These are phyloP conservation scores for Agelas oroides DNA, from an alignment of 37 sponge, comb jelly and placozoan genomes.

Conservation along the genomic window DNA sequence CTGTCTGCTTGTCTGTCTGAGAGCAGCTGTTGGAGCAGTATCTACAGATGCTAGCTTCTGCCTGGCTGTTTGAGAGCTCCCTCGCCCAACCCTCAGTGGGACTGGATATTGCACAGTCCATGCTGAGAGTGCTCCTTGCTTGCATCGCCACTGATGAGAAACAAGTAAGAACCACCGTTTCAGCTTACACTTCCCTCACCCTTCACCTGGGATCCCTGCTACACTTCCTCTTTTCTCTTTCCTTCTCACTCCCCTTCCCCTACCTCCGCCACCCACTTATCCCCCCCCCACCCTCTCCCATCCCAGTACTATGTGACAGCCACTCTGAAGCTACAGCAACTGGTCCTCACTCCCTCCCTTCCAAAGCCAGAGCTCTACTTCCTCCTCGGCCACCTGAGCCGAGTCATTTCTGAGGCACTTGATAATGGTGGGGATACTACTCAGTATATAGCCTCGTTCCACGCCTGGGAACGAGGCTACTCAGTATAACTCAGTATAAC, in stretches of 20 bases:
- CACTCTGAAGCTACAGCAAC: constrained; percentile 31
- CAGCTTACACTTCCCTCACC: not conserved
- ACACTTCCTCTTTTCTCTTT: constrained; percentile 37
- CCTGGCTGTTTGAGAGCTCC: constrained; percentile 31
- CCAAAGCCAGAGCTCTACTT: constrained; percentile 15
- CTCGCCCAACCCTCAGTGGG: not conserved
- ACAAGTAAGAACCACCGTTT: constrained; percentile 30
- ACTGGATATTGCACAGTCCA: constrained; percentile 16
- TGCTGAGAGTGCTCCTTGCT: constrained; percentile 59
- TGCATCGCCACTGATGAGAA: constrained; percentile 47
- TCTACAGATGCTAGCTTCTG: constrained; percentile 32
- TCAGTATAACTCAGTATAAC: not conserved
- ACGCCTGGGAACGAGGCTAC: too few relatives aligned
- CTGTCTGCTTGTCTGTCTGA: too few relatives aligned
- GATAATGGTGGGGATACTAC: not conserved
- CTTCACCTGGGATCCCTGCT: constrained; percentile 6
- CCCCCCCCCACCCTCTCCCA: constrained; percentile 20
- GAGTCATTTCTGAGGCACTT: not conserved
- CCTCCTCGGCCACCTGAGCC: constrained; percentile 29
- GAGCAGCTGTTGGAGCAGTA: constrained; percentile 62
- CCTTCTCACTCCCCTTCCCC: constrained; percentile 35
- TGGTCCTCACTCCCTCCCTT: not conserved
- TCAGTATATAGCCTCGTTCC: too few relatives aligned
- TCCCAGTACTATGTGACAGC: constrained; percentile 51
- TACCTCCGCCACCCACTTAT: not conserved